phyloP scores from a whole-genome alignment of 2,888 invertebrate species.

The Cantharis flavilabris region DNA sequence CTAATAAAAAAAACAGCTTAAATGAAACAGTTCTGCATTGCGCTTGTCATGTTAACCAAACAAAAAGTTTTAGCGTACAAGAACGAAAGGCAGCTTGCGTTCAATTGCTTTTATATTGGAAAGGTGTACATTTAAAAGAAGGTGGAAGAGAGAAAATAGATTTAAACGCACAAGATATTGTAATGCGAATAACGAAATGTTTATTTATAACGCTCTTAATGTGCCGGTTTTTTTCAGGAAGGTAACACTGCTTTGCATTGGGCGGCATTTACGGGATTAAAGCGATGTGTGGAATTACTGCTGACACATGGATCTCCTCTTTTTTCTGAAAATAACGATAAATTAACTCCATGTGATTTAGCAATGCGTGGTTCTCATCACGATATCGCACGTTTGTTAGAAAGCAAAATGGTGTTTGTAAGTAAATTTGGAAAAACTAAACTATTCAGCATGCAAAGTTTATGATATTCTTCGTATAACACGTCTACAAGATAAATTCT shows the following conservation, averaged over 20 bases:
- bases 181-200: constrained; percentile 40
- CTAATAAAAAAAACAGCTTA: constrained; percentile 67
- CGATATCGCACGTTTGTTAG: constrained; percentile 66
- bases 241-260: constrained; percentile 70
- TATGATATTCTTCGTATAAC: not conserved
- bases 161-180: constrained; percentile 64
- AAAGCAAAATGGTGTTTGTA: constrained; percentile 71
- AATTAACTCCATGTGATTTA: constrained; percentile 68
- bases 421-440: constrained; percentile 45
- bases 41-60: constrained; percentile 60
- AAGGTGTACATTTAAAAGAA: constrained; percentile 59
- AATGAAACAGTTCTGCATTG: constrained; percentile 68
- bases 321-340: constrained; percentile 66
- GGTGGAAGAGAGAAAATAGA: constrained; percentile 64
- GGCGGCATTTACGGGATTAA: constrained; percentile 65
- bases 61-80: constrained; percentile 59
- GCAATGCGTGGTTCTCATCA: constrained; percentile 64
- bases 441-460: not conserved
- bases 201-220: not conserved
- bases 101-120: constrained; percentile 66
- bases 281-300: constrained; percentile 66
- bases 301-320: constrained; percentile 64
- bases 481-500: not conserved
- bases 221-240: constrained; percentile 53
- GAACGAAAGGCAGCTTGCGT: constrained; percentile 65